Conservation (phyloP, 2,113 vertebrate species). For the Paradisaea rubra region DNA sequence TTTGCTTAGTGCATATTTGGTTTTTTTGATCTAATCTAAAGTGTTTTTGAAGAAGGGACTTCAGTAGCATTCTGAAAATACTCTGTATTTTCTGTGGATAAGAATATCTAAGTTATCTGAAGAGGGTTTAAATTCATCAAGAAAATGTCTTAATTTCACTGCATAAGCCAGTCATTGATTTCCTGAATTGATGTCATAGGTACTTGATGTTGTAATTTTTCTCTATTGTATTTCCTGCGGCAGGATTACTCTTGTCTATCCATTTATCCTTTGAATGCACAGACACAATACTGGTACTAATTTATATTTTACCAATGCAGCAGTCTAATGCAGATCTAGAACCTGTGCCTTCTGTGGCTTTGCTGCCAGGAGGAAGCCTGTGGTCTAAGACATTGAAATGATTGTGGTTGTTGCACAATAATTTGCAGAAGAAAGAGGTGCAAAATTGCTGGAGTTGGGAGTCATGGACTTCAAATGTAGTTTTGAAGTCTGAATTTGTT, state of each 20-base stretch:
- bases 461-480: background rate
- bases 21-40: background rate
- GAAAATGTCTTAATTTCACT: background rate
- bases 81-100: background rate
- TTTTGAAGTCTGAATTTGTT: constrained; percentile 6
- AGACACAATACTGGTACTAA: background rate
- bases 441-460: background rate
- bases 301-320: background rate
- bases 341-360: background rate
- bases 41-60: background rate
- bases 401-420: background rate
- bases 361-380: background rate
- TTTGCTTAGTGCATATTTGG: background rate
- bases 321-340: background rate
- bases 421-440: background rate
- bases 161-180: background rate
- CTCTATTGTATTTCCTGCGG: background rate
- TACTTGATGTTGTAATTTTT: background rate
- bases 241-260: background rate
- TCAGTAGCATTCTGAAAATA: background rate
- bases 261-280: background rate
- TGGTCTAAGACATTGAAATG: background rate
- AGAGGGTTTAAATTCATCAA: background rate
- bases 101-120: background rate
- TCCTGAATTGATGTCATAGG: background rate